phyloP scores from a whole-genome alignment of 2,797 vertebrate genomes.

The Sebastes matsubarae region DNA sequence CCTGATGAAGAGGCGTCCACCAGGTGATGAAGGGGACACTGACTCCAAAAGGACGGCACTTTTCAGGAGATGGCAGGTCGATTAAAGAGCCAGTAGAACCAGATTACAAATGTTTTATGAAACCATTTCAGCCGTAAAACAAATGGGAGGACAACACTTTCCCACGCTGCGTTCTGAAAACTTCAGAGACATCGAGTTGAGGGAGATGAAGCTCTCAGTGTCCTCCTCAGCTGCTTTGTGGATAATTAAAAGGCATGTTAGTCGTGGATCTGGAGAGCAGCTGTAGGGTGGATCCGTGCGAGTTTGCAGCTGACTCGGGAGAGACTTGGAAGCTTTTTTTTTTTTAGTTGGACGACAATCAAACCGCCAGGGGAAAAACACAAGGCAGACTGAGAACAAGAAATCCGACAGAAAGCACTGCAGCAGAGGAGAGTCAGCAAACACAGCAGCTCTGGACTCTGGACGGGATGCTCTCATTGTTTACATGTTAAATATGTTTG shows the following conservation, averaged over 20 bases:
- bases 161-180: conserved; percentile 35
- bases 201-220: conserved; percentile 15
- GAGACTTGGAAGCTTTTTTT: conserved; percentile 11
- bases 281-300: conserved; percentile 67
- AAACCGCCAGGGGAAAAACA: conserved; percentile 24
- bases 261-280: conserved; percentile 61
- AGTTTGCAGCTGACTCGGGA: conserved; percentile 51
- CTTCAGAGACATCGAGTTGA: conserved; percentile 12
- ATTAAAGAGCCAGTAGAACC: neutral
- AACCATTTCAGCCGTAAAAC: neutral
- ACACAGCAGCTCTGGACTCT: neutral
- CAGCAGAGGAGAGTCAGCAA: neutral
- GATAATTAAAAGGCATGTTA: conserved; percentile 68
- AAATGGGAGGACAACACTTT: conserved; percentile 10
- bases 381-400: neutral
- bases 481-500: neutral
- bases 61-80: accelerated
- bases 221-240: conserved; percentile 60
- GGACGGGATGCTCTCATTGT: neutral
- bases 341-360: conserved; percentile 35
- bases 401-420: neutral
- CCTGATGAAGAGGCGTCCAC: neutral
- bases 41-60: neutral
- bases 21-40: neutral
- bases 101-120: neutral